phyloP scores from a whole-genome alignment of 2,888 invertebrate genomes.

The Tenodera sinensis region DNA sequence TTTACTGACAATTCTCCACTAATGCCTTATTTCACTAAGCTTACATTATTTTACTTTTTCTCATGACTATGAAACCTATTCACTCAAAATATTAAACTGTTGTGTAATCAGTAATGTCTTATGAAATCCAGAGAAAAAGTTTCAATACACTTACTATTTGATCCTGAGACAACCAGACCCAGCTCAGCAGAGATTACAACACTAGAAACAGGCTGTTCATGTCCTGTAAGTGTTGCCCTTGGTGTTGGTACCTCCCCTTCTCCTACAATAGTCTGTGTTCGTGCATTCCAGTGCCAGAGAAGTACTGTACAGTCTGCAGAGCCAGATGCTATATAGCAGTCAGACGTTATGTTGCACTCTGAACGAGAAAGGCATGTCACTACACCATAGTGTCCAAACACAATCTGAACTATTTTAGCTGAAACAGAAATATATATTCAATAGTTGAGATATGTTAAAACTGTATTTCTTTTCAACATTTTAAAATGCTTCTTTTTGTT shows the following conservation, averaged over 20 bases:
- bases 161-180: conserved; percentile 94
- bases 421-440: conserved; percentile 36
- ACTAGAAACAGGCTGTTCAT: conserved; percentile 92
- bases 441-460: neutral
- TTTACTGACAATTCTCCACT: no score
- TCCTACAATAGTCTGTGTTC: conserved; percentile 95
- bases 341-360: conserved; percentile 98
- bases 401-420: conserved; percentile 97
- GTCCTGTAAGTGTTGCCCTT: conserved; percentile 93
- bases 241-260: conserved; percentile 96
- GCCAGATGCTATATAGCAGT: conserved; percentile 98
- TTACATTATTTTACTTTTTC: no score
- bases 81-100: no score
- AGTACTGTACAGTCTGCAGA: conserved; percentile 97
- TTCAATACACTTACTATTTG: conserved; percentile 53
- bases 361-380: conserved; percentile 96
- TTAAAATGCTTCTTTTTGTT: neutral
- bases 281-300: conserved; percentile 97
- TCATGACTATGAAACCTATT: no score
- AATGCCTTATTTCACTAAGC: no score
- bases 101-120: no score
- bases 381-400: conserved; percentile 98
- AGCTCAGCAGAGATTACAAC: conserved; percentile 97
- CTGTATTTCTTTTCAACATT: no score
- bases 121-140: no score